Evolutionary conservation across 2,797 vertebrate species (phyloP).

Genomic region (Leptodactylus fallax): DNA sequence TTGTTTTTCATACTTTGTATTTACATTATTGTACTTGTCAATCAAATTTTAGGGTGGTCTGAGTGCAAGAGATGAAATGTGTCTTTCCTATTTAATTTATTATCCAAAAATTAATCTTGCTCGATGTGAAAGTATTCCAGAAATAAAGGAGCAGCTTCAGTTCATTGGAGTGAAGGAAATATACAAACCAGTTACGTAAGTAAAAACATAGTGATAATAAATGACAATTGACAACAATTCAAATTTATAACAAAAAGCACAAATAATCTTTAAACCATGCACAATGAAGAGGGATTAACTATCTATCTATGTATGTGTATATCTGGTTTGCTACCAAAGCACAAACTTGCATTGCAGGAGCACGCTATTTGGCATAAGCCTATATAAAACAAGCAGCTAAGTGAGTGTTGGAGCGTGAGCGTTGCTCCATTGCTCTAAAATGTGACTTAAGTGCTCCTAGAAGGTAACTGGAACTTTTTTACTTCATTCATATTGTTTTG

Average conservation of each 20-base stretch:
- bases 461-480: too few relatives aligned
- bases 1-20: not conserved
- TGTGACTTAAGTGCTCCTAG: too few relatives aligned
- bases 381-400: too few relatives aligned
- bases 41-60: slow-evolving; percentile 81
- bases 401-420: too few relatives aligned
- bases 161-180: slow-evolving; percentile 89
- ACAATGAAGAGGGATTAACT: not conserved
- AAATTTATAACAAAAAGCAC: not conserved
- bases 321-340: too few relatives aligned
- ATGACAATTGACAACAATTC: not conserved
- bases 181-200: slow-evolving; percentile 83
- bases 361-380: too few relatives aligned
- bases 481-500: too few relatives aligned
- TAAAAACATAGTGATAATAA: slow-evolving; percentile 28
- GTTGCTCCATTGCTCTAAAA: too few relatives aligned
- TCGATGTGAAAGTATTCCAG: slow-evolving; percentile 86
- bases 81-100: slow-evolving; percentile 86
- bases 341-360: too few relatives aligned
- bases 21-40: not conserved
- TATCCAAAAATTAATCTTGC: slow-evolving; percentile 87
- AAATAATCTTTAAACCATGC: not conserved
- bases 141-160: slow-evolving; percentile 84
- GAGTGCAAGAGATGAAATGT: slow-evolving; percentile 88
- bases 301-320: too few relatives aligned